Conservation (phyloP, 2,888 invertebrate species). For the Monochamus alternatus region DNA sequence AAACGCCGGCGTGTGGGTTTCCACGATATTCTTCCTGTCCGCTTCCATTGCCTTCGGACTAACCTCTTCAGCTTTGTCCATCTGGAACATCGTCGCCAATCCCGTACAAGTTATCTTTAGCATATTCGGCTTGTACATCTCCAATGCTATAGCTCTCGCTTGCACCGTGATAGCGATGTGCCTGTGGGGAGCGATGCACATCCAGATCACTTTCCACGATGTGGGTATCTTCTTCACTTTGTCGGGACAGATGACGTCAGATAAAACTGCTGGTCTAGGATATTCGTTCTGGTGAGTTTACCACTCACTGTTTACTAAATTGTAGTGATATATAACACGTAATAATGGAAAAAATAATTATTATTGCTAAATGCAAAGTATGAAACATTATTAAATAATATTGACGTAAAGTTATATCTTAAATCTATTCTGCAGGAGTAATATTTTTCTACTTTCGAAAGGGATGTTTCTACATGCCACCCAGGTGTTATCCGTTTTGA, state of each 20-base stretch:
- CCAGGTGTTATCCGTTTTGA: too few species aligned
- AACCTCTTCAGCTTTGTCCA: slow-evolving; percentile 71
- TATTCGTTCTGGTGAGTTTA: slow-evolving; percentile 71
- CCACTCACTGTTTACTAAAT: neutral
- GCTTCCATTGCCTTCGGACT: slow-evolving; percentile 72
- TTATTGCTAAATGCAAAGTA: too few species aligned
- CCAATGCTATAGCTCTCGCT: slow-evolving; percentile 73
- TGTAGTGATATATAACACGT: too few species aligned
- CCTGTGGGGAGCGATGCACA: slow-evolving; percentile 69
- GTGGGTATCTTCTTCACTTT: slow-evolving; percentile 69
- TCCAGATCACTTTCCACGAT: slow-evolving; percentile 63
- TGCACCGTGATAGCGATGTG: slow-evolving; percentile 63
- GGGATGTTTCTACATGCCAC: too few species aligned
- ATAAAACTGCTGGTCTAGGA: slow-evolving; percentile 66
- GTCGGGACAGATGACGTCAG: slow-evolving; percentile 58
- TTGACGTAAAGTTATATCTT: too few species aligned
- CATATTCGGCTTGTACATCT: slow-evolving; percentile 75
- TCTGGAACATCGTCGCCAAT: slow-evolving; percentile 75
- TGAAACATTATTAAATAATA: too few species aligned
- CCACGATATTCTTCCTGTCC: slow-evolving; percentile 73
- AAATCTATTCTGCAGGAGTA: too few species aligned
- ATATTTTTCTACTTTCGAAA: too few species aligned
- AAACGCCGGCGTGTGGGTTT: slow-evolving; percentile 72
- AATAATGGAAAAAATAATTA: neutral
- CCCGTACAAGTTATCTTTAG: slow-evolving; percentile 76